A percentile compares a stretch with the other conserved stretches of the same genome.
These are phyloP conservation scores for Agonopterix heracliana DNA, from an alignment of 2,888 invertebrate genomes.

Conservation along the genomic window DNA sequence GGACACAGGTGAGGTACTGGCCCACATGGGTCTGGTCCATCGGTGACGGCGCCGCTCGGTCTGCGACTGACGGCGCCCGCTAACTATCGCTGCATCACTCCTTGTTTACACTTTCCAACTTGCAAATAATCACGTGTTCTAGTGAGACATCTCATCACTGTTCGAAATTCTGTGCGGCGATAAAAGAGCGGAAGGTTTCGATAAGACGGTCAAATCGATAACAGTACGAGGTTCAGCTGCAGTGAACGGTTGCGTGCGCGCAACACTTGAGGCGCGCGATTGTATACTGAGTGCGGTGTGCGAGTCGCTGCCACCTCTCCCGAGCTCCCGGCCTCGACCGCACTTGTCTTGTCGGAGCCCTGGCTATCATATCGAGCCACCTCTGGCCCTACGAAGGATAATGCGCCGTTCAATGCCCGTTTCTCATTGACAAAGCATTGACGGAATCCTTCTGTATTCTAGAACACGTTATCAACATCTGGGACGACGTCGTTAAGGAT, in stretches of 20 bases:
- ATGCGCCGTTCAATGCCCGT: constrained; percentile 54
- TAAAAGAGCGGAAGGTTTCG: constrained; percentile 43
- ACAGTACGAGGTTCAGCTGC: constrained; percentile 39
- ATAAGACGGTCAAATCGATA: constrained; percentile 43
- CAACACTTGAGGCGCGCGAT: constrained; percentile 65
- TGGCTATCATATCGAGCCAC: constrained; percentile 60
- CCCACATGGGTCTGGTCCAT: constrained; percentile 36
- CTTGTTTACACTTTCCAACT: constrained; percentile 33
- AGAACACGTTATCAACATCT: too few relatives aligned
- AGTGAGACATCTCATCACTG: constrained; percentile 41
- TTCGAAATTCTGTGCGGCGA: constrained; percentile 36
- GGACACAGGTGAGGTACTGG: constrained; percentile 41
- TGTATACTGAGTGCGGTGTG: constrained; percentile 60
- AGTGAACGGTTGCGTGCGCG: constrained; percentile 61
- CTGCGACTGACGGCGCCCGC: constrained; percentile 37
- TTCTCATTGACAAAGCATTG: constrained; percentile 21
- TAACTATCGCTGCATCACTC: constrained; percentile 37
- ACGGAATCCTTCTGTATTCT: too few relatives aligned
- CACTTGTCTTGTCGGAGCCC: constrained; percentile 40
- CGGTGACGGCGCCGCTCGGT: constrained; percentile 54
- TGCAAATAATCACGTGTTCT: constrained; percentile 31
- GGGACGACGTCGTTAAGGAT: not conserved
- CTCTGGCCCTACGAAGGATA: constrained; percentile 63
- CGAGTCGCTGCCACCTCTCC: constrained; percentile 59
- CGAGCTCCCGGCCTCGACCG: constrained; percentile 64